These are phyloP conservation scores for Microcebus murinus DNA, from an alignment of 2,113 vertebrate genomes.

Conservation along the genomic window DNA sequence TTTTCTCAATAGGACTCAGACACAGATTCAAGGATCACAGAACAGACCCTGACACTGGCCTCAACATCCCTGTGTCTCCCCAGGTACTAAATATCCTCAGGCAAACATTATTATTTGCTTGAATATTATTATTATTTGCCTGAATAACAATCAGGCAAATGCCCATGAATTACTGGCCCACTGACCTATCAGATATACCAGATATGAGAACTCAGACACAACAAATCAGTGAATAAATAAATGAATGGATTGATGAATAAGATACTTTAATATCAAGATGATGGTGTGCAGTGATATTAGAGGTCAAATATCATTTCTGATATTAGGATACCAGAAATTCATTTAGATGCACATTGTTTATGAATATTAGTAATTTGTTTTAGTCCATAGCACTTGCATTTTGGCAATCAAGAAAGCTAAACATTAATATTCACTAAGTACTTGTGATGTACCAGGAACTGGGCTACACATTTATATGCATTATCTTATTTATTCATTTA, in stretches of 20 bases:
- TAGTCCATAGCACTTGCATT: not conserved
- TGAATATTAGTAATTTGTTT: not conserved
- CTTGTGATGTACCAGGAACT: not conserved
- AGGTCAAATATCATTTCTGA: not conserved
- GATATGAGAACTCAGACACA: not conserved
- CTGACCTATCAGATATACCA: not conserved
- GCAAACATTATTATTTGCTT: too few relatives aligned
- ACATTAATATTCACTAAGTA: slow-evolving; percentile 10
- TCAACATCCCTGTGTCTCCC: not conserved
- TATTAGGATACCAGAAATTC: not conserved
- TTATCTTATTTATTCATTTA: slow-evolving; percentile 39
- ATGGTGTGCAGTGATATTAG: not conserved
- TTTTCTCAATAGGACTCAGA: not conserved
- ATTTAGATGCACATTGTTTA: not conserved
- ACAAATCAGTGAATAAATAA: slow-evolving; percentile 2
- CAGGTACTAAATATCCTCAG: not conserved
- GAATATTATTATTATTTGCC: too few relatives aligned
- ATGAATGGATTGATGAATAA: not conserved
- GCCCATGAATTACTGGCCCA: not conserved
- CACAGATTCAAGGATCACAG: not conserved
- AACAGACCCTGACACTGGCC: not conserved
- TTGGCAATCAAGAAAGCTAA: not conserved
- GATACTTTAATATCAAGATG: not conserved
- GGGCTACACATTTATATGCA: not conserved
- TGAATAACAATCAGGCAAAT: not conserved